A percentile compares a stretch with the other conserved stretches of the same genome.
Conservation (phyloP, 2,797 vertebrate species). For the Cyclopterus lumpus region DNA sequence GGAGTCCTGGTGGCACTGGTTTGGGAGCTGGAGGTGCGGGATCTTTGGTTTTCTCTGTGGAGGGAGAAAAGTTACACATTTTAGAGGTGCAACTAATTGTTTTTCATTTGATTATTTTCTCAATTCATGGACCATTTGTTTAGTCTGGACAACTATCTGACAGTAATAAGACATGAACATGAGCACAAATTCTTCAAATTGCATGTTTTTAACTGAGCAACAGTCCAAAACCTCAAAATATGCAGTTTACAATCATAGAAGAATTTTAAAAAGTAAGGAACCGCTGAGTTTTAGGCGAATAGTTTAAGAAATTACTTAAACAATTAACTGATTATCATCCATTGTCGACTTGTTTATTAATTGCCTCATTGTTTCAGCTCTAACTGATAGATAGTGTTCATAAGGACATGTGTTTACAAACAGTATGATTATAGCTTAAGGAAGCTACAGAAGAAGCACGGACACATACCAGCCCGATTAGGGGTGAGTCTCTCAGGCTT, state of each 20-base stretch:
- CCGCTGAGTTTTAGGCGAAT: background rate
- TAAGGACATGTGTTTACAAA: constrained; percentile 1
- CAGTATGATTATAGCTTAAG: constrained; percentile 11
- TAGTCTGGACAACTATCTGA: background rate
- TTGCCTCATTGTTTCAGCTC: background rate
- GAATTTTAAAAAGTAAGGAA: background rate
- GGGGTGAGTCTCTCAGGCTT: constrained; percentile 92
- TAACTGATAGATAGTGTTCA: constrained; percentile 6
- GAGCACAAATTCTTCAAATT: background rate
- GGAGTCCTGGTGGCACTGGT: constrained; percentile 82
- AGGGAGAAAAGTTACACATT: background rate
- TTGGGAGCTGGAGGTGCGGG: constrained; percentile 86
- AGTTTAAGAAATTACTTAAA: background rate
- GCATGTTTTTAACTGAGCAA: constrained; percentile 3
- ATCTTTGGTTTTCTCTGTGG: constrained; percentile 95
- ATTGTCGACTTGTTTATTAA: background rate
- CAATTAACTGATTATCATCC: background rate
- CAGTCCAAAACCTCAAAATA: background rate
- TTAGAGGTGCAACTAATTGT: background rate
- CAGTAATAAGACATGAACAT: background rate
- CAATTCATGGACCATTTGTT: background rate
- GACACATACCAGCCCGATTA: constrained; percentile 88
- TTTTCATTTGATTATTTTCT: background rate
- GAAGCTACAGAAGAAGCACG: constrained; percentile 6
- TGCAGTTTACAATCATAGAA: background rate